A percentile compares a stretch with the other conserved stretches of the same genome.
phyloP scores from a whole-genome alignment of 2,797 vertebrate species.

The Parauchenoglanis ngamensis region DNA sequence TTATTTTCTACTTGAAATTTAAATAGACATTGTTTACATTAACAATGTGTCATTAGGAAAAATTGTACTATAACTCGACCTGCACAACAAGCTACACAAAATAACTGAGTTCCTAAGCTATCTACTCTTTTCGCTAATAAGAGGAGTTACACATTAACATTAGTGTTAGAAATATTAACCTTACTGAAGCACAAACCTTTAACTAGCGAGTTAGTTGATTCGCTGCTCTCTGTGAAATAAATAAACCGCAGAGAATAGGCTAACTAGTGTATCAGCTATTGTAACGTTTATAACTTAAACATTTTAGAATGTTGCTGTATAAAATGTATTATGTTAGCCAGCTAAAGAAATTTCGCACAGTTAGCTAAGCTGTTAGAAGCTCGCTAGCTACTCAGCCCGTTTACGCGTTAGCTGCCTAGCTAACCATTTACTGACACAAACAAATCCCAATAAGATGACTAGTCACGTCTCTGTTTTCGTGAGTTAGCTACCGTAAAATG shows the following conservation, averaged over 20 bases:
- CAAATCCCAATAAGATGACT: background rate
- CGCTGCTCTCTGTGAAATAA: background rate
- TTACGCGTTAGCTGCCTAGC: constrained; percentile 7
- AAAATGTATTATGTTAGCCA: background rate
- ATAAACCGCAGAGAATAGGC: background rate
- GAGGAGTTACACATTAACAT: background rate
- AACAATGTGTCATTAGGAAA: background rate
- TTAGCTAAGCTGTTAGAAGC: background rate
- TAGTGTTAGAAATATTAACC: background rate
- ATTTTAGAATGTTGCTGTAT: background rate
- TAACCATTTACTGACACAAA: constrained; percentile 33
- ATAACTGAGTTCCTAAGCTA: background rate
- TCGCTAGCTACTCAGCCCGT: constrained; percentile 20
- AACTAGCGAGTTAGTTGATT: background rate
- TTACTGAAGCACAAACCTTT: background rate
- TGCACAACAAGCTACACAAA: background rate
- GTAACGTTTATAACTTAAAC: background rate
- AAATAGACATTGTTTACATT: background rate
- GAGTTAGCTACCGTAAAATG: constrained; percentile 34
- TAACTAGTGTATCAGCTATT: background rate
- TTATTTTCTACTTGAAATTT: background rate
- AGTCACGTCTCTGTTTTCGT: background rate
- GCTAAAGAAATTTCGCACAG: background rate
- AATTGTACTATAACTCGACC: background rate
- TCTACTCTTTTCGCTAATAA: background rate